Evolutionary conservation across 2,888 invertebrate species (phyloP).

Genomic region (Heteromurus nitidus): DNA sequence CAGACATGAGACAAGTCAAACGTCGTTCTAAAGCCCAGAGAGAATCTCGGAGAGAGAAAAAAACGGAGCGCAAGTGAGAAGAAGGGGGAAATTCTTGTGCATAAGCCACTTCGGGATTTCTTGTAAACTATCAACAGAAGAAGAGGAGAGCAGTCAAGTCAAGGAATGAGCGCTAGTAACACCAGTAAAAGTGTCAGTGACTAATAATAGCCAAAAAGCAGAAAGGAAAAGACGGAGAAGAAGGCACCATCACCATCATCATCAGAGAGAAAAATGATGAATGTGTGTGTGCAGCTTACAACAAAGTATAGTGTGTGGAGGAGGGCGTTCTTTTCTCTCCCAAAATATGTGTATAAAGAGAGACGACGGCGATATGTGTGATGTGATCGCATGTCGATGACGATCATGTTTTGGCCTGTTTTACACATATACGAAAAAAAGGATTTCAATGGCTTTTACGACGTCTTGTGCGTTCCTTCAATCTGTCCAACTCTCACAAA

Average conservation of each 20-base stretch:
- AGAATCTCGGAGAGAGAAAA: constrained; percentile 13
- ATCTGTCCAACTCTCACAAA: constrained; percentile 10
- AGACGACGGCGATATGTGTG: too few relatives aligned
- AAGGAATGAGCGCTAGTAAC: constrained; percentile 42
- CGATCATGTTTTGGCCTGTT: constrained; percentile 18
- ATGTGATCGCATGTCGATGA: constrained; percentile 8
- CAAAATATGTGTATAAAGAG: too few relatives aligned
- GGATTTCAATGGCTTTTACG: constrained; percentile 5
- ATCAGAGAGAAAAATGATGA: constrained; percentile 70
- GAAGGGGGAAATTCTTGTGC: constrained; percentile 55
- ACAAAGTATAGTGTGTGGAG: constrained; percentile 71
- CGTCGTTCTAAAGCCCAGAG: constrained; percentile 4
- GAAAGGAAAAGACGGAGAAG: constrained; percentile 24
- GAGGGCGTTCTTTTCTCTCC: constrained; percentile 59
- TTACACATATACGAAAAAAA: not conserved
- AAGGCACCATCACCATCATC: constrained; percentile 13
- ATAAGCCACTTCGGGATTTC: constrained; percentile 59
- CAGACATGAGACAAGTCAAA: constrained; percentile 29
- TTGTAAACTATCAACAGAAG: constrained; percentile 43
- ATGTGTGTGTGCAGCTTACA: constrained; percentile 71
- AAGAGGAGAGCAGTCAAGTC: constrained; percentile 17
- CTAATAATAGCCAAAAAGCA: constrained; percentile 72
- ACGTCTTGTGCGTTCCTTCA: constrained; percentile 18
- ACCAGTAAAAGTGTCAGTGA: constrained; percentile 58
- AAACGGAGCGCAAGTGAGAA: constrained; percentile 21